phyloP scores from a whole-genome alignment of 2,113 vertebrate species.

The Cyanistes caeruleus region DNA sequence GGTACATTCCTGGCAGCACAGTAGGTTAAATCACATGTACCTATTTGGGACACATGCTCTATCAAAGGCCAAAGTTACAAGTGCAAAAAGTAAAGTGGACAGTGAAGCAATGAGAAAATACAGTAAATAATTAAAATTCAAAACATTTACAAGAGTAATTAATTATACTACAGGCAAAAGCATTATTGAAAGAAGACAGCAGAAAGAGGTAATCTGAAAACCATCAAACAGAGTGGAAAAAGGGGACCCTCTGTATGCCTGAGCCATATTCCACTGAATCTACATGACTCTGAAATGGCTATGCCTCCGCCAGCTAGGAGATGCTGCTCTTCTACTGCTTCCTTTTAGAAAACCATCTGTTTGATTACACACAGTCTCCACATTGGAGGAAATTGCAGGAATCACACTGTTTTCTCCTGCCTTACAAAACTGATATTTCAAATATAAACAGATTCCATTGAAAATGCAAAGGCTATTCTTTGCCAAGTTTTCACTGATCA shows the following conservation, averaged over 20 bases:
- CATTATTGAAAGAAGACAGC: not conserved
- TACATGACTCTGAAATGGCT: not conserved
- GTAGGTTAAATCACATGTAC: not conserved
- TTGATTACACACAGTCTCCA: not conserved
- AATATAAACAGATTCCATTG: not conserved
- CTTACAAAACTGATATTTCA: not conserved
- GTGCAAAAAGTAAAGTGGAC: not conserved
- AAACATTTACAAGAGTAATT: not conserved
- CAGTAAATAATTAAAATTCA: not conserved
- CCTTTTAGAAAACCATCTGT: not conserved
- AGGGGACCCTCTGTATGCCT: not conserved
- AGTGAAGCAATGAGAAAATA: not conserved
- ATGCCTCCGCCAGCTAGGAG: not conserved
- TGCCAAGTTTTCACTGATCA: not conserved
- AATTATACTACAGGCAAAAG: not conserved
- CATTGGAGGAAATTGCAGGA: not conserved
- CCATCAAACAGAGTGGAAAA: not conserved
- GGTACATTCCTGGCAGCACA: not conserved
- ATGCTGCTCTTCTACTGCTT: not conserved
- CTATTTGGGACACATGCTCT: accelerated
- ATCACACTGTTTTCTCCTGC: not conserved
- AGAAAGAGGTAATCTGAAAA: not conserved
- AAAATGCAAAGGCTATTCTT: not conserved
- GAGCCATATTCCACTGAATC: not conserved
- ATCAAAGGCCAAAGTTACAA: not conserved